Evolutionary conservation across 1,140 invertebrate species (phyloP).

Genomic region (Cyclargus thomasi): DNA sequence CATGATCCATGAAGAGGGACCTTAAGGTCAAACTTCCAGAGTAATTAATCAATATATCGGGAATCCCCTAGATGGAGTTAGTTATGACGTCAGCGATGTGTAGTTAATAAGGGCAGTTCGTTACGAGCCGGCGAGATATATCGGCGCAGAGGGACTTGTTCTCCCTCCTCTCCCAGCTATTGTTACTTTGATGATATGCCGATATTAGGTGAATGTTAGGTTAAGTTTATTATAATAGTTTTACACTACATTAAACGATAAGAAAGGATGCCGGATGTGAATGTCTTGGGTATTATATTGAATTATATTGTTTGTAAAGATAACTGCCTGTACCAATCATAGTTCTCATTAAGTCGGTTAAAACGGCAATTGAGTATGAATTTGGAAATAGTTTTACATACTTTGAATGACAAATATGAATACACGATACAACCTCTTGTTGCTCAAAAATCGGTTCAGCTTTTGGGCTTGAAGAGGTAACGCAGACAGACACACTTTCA

Average conservation of each 20-base stretch:
- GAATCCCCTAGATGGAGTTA: constrained; percentile 42
- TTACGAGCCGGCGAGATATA: constrained; percentile 42
- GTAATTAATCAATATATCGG: constrained; percentile 47
- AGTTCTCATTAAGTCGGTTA: neutral
- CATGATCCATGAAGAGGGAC: no score
- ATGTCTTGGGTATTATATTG: neutral
- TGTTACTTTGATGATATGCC: constrained; percentile 32
- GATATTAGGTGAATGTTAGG: constrained; percentile 18
- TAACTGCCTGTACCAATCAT: neutral
- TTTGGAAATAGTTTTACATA: no score
- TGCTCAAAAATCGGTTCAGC: no score
- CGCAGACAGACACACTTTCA: no score
- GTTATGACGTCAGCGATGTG: constrained; percentile 53
- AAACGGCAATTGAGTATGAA: no score
- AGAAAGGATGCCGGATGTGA: constrained; percentile 5
- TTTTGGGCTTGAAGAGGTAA: no score
- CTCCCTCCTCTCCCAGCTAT: constrained; percentile 35
- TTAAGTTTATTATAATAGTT: constrained; percentile 10
- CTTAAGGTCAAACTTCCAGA: neutral
- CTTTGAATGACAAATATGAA: no score
- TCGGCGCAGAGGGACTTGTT: constrained; percentile 46
- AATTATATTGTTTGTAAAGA: neutral
- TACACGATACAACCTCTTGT: no score
- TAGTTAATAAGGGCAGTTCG: constrained; percentile 45
- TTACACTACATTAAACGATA: constrained; percentile 11